phyloP scores from a whole-genome alignment of 2,113 vertebrate genomes.

The Vulpes vulpes region DNA sequence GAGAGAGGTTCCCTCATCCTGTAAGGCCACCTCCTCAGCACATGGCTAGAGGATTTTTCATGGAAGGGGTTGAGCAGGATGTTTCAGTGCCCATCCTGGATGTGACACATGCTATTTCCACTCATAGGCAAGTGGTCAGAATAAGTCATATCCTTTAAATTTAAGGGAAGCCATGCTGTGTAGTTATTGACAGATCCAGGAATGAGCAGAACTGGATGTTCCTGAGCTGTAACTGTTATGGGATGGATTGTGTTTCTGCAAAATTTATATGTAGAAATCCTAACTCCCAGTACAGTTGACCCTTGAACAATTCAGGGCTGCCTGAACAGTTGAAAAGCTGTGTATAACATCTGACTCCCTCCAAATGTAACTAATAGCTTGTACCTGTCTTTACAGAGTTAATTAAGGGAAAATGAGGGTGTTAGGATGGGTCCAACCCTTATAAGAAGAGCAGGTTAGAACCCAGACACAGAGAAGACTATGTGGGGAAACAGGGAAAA shows the following conservation, averaged over 20 bases:
- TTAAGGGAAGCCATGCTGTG: not conserved
- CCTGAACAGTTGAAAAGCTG: not conserved
- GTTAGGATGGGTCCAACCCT: not conserved
- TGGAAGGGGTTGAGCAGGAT: not conserved
- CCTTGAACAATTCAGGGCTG: not conserved
- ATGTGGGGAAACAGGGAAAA: not conserved
- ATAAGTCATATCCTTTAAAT: not conserved
- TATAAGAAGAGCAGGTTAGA: not conserved
- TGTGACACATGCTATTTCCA: not conserved
- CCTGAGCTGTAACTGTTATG: not conserved
- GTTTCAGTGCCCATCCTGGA: not conserved
- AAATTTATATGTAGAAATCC: not conserved
- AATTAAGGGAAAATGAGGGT: not conserved
- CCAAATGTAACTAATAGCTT: not conserved
- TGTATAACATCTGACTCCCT: not conserved
- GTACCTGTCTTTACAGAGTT: not conserved
- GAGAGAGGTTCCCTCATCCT: not conserved
- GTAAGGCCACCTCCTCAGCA: not conserved
- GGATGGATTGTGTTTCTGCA: not conserved
- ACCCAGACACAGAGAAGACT: not conserved
- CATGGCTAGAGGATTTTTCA: not conserved
- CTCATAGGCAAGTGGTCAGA: not conserved
- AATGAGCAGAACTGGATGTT: not conserved
- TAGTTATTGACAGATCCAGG: not conserved
- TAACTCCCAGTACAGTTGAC: not conserved